Conservation (phyloP, 2,113 vertebrate genomes). For the Laticauda laticaudata region DNA sequence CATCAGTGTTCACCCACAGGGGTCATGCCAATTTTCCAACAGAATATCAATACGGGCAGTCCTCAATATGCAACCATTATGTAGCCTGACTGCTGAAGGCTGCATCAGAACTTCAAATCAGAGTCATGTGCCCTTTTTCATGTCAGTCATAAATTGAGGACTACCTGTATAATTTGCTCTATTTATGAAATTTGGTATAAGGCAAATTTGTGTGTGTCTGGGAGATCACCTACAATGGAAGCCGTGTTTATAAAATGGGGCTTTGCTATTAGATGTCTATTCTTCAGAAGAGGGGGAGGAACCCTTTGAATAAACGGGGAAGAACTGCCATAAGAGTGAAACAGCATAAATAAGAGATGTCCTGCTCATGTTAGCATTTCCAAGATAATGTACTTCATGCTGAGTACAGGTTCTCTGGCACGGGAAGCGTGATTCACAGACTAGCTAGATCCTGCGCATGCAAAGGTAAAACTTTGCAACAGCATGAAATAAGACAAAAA, state of each 20-base stretch:
- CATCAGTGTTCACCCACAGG: not conserved
- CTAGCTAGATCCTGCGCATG: no score
- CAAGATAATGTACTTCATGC: not conserved
- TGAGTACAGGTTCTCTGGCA: not conserved
- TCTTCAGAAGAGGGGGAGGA: no score
- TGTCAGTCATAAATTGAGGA: no score
- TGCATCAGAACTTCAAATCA: no score
- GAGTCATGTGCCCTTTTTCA: no score
- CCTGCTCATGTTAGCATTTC: not conserved
- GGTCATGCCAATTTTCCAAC: not conserved
- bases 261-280: not conserved
- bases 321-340: no score
- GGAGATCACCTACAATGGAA: not conserved
- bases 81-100: no score
- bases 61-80: not conserved
- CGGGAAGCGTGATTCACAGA: accelerated
- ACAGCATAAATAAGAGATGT: not conserved
- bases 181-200: not conserved
- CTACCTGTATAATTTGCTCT: not conserved
- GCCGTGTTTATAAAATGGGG: not conserved
- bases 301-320: not conserved
- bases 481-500: not conserved
- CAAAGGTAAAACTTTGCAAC: no score
- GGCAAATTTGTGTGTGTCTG: not conserved
- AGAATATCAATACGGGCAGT: not conserved